phyloP scores from a whole-genome alignment of 2,888 invertebrate genomes.

The Apotomis turbidana region DNA sequence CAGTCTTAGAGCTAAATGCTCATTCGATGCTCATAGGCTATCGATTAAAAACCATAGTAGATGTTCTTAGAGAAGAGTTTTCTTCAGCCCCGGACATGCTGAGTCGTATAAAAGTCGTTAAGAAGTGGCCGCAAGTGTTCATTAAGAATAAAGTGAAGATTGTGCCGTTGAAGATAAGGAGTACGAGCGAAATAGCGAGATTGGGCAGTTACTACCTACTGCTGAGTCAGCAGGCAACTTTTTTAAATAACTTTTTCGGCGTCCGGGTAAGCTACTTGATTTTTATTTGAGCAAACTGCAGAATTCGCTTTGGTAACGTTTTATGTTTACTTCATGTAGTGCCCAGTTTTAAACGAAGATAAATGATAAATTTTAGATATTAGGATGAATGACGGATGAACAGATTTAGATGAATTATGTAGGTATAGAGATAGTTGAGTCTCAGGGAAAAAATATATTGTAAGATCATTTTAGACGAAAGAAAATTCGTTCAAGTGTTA shows the following conservation, averaged over 20 bases:
- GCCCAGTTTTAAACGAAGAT: too few species aligned
- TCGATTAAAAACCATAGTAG: slow-evolving; percentile 43
- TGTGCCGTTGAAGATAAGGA: slow-evolving; percentile 27
- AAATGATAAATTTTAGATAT: too few species aligned
- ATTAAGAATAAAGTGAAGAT: slow-evolving; percentile 13
- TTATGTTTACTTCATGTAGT: too few species aligned
- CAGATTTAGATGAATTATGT: too few species aligned
- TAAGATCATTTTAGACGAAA: too few species aligned
- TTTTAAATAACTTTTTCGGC: slow-evolving; percentile 45
- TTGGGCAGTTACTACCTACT: slow-evolving; percentile 45
- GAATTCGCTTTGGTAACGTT: background rate
- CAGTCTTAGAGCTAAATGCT: slow-evolving; percentile 38
- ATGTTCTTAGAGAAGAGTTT: slow-evolving; percentile 42
- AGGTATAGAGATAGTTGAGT: too few species aligned
- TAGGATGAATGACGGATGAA: too few species aligned
- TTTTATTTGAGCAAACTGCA: slow-evolving; percentile 2
- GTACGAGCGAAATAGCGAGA: slow-evolving; percentile 30
- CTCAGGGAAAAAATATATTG: too few species aligned
- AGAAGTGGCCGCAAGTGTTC: slow-evolving; percentile 19
- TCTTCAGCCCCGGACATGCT: slow-evolving; percentile 13
- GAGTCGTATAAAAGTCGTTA: slow-evolving; percentile 23
- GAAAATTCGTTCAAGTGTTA: too few species aligned
- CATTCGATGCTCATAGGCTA: slow-evolving; percentile 44
- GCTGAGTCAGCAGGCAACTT: slow-evolving; percentile 44
- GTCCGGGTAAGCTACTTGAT: slow-evolving; percentile 41